Base-by-base conservation (phyloP, 2,888 invertebrate genomes). In the Synanthedon andrenaeformis region DNA sequence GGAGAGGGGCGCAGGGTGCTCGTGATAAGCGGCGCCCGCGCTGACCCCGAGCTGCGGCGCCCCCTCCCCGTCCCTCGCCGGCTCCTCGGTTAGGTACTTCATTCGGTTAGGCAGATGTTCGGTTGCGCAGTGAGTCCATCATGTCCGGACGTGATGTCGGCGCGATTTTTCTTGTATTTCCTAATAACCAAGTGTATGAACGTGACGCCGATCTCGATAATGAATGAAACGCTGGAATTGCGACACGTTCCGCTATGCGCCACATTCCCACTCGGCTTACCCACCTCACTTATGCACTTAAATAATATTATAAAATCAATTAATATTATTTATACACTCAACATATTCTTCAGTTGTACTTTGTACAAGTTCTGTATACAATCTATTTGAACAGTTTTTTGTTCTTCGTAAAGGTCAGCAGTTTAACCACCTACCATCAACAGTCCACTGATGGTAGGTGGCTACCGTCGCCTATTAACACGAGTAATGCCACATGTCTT, bases 11-110 rank as follows among this genome's bases (percentile, higher is more conserved):
- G 58, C 23, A 55, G 59, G 56, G 42, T 57, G 55, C 14, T 56
- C 42, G 68, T 70, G 79, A 77, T 78, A 78, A 67, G 68, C 64
- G 66, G 65, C 71, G 72, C 68, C 69, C 74, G 63, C 72, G 66
- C 69, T 70, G 76, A 76, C 77, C 76, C 74, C 70, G 69, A 35
- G 67, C 59, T 60, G 60, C 57, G 56, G 56, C 60, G 59, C 53
- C 57, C 62, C 58, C 59, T 58, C 59, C 59, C 55, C 54, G 55
- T 52, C 56, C 55, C 56, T 55, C 51, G 51, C 42, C 52, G 12
- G 41, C 49, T 12, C 14, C 45, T 45, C n/a, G 14, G n/a, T 45
- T 45, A 6, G 45, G 14, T 42, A 42, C 42, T n/a, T 42, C 13
- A 42, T 42, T 11, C 12, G 45, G 45, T n/a, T 12, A 5, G n/a